Conservation (phyloP, 2,888 invertebrate genomes). For the Lasioglossum vierecki region DNA sequence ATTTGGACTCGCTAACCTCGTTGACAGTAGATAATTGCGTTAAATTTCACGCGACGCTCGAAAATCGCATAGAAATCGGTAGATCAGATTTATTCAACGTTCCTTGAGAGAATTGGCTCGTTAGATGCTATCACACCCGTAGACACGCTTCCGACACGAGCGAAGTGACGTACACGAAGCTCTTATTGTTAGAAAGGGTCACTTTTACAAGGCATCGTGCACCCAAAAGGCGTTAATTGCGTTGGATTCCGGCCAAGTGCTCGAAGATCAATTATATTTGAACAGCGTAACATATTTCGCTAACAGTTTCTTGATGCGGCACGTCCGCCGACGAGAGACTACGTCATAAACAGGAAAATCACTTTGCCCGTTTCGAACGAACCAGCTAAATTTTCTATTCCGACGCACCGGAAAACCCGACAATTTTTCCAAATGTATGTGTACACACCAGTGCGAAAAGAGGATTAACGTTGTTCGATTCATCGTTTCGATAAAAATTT, state of each 20-base stretch:
- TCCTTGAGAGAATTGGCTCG: background rate
- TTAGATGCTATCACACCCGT: background rate
- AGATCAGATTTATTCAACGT: background rate
- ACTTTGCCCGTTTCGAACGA: background rate
- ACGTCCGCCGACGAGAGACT: background rate
- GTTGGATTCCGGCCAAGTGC: conserved; percentile 10
- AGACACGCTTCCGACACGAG: background rate
- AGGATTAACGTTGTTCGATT: background rate
- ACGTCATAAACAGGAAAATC: background rate
- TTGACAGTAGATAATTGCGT: too few relatives aligned
- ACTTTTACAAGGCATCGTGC: background rate
- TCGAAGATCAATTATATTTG: conserved; percentile 10
- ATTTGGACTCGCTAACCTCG: too few relatives aligned
- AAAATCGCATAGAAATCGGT: background rate
- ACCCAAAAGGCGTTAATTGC: conserved; percentile 13
- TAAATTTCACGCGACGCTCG: too few relatives aligned
- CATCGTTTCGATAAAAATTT: background rate
- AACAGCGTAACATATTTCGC: conserved; percentile 1
- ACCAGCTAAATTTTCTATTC: background rate
- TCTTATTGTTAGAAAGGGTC: conserved; percentile 9
- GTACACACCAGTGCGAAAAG: background rate
- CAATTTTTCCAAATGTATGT: background rate
- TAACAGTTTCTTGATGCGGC: conserved; percentile 4
- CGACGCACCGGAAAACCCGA: background rate
- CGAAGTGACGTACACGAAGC: background rate